Evolutionary conservation across 2,888 invertebrate species (phyloP).

Genomic region (Lumbricus terrestris): DNA sequence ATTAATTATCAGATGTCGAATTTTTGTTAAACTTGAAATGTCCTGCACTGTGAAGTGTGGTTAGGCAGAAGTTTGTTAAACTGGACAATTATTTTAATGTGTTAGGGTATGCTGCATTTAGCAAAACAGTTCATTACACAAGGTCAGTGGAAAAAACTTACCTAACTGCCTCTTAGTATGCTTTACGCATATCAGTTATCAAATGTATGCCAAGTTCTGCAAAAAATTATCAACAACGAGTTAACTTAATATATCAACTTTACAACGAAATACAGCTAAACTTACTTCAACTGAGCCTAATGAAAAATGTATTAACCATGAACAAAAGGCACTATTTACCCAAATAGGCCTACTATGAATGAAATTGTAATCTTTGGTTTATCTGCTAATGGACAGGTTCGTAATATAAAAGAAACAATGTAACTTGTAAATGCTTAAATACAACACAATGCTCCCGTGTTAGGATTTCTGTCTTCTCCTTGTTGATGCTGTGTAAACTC

Average conservation of each 20-base stretch:
- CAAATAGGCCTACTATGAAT: neutral
- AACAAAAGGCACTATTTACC: neutral
- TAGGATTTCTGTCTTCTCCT: neutral
- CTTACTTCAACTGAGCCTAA: neutral
- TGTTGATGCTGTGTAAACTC: neutral
- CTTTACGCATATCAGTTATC: neutral
- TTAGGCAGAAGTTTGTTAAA: neutral
- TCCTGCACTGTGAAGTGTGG: neutral
- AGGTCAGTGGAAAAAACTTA: neutral
- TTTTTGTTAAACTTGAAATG: neutral
- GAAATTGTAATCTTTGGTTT: neutral
- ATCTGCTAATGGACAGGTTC: neutral
- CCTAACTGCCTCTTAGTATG: neutral
- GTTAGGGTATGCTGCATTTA: neutral
- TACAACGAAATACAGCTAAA: neutral
- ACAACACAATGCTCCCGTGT: neutral
- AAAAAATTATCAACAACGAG: neutral
- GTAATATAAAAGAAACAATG: neutral
- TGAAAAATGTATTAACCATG: neutral
- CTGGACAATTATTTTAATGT: neutral
- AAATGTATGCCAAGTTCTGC: slow-evolving; percentile 11
- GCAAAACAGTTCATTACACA: neutral
- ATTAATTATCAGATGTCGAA: neutral
- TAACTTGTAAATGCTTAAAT: too few relatives aligned
- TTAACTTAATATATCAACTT: neutral